Evolutionary conservation across 2,797 vertebrate genomes (phyloP).

Genomic region (Ibycter americanus): DNA sequence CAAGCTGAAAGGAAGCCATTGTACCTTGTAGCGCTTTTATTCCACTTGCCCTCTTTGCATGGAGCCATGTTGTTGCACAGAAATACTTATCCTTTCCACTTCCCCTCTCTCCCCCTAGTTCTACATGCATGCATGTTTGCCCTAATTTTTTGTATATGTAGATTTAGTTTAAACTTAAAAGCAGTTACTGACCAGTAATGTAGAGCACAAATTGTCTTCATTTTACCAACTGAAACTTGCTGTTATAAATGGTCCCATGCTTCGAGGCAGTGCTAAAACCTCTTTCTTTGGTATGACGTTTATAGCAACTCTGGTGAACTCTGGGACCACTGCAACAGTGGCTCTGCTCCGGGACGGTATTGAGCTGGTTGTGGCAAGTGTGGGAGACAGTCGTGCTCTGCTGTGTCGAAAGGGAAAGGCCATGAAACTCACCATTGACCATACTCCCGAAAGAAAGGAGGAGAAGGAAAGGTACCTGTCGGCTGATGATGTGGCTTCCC

Average conservation of each 20-base stretch:
- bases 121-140: slow-evolving; percentile 56
- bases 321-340: slow-evolving; percentile 95
- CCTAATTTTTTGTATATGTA: not conserved
- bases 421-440: slow-evolving; percentile 91
- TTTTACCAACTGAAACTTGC: slow-evolving; percentile 6
- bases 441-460: slow-evolving; percentile 96
- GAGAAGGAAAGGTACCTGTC: slow-evolving; percentile 91
- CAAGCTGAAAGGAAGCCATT: not conserved
- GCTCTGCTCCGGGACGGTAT: slow-evolving; percentile 94
- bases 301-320: slow-evolving; percentile 80
- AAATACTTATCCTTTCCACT: not conserved
- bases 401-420: slow-evolving; percentile 94
- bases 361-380: slow-evolving; percentile 94
- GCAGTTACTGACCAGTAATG: not conserved
- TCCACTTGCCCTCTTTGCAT: slow-evolving; percentile 55
- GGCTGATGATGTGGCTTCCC: not conserved
- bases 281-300: slow-evolving; percentile 29
- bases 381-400: slow-evolving; percentile 96
- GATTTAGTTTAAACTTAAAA: slow-evolving; percentile 52
- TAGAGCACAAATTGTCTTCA: not conserved
- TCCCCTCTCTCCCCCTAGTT: not conserved
- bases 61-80: slow-evolving; percentile 72
- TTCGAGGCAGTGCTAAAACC: not conserved
- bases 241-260: not conserved
- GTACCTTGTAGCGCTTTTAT: not conserved